Evolutionary conservation across 2,113 vertebrate genomes (phyloP), one percentile per base, ranked within the genome.

Genomic region (Formicarius rufipectus): DNA sequence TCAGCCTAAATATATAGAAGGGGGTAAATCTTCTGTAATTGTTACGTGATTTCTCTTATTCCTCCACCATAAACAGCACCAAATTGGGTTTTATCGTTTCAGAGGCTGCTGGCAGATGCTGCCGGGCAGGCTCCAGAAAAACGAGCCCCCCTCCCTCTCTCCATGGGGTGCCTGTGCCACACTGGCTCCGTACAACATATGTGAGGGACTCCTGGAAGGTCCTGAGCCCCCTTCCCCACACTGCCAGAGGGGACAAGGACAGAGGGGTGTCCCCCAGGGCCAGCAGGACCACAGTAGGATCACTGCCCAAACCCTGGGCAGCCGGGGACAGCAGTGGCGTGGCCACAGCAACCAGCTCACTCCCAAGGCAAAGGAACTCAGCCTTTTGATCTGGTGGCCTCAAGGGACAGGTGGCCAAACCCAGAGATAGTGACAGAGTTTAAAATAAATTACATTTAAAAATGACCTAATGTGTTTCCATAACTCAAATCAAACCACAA

Each of bases 1-100:
- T 60, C 81, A 68, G 74, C 94, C 71, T 84, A 75, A 93, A 87
- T 76, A 50, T 56, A 84, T 68, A 39, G 93, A 28, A 79, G 11
- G 69, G 93, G 93, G 74, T 89, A 93, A 95, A 94, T 94, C 93
- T 95, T 84, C 87, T 73, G 89, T 89, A 91, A 94, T 89, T 94
- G 94, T 91, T 89, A 30, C 14, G 30, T 79, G 93, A 91, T 93
- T 92, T 92, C 91, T 77, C 83, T 67, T 62, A 69, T 89, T 90
- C 80, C 72, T 53, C 66, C 40, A 2, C 64, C 86, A 56, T 86
- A 86, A 93, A 39, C 0, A 45, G 58, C 10, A 3, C 74, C 87
- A 75, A 92, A 94, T 87, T 81, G 89, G 68, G n/a, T 63, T 92
- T 81, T 87, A 81, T 89, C 63, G 22, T 64, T 55, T 42, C 28